Evolutionary conservation across 2,797 vertebrate species (phyloP).

Genomic region (Platyrinchus mystaceus): DNA sequence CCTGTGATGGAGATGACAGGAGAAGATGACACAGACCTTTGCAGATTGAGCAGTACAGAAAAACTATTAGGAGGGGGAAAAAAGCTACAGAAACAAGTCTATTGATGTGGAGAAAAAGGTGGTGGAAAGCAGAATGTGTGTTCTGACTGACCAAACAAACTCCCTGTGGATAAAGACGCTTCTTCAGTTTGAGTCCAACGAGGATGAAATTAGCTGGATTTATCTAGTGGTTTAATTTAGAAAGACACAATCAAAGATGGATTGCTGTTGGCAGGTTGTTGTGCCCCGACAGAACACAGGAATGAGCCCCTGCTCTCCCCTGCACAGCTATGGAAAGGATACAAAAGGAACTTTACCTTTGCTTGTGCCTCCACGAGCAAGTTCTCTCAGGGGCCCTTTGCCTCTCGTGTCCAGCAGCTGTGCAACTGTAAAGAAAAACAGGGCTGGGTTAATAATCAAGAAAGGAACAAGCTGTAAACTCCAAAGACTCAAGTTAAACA

Average conservation of each 20-base stretch:
- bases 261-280: not conserved
- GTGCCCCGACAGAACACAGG: not conserved
- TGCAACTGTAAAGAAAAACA: conserved; percentile 51
- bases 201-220: not conserved
- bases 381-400: conserved; percentile 31
- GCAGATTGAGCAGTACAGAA: not conserved
- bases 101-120: not conserved
- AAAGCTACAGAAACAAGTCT: not conserved
- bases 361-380: conserved; percentile 1
- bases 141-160: not conserved
- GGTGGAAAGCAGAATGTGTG: not conserved
- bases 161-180: not conserved
- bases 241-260: not conserved
- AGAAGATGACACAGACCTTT: not conserved
- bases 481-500: conserved; percentile 73
- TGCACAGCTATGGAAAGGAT: not conserved
- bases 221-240: not conserved
- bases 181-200: not conserved
- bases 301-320: not conserved
- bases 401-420: conserved; percentile 20
- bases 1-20: not conserved
- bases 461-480: conserved; percentile 38
- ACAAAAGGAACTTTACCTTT: conserved; percentile 66
- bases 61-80: not conserved
- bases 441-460: conserved; percentile 73